phyloP scores from a whole-genome alignment of 2,113 vertebrate species.

The Etia nguti region DNA sequence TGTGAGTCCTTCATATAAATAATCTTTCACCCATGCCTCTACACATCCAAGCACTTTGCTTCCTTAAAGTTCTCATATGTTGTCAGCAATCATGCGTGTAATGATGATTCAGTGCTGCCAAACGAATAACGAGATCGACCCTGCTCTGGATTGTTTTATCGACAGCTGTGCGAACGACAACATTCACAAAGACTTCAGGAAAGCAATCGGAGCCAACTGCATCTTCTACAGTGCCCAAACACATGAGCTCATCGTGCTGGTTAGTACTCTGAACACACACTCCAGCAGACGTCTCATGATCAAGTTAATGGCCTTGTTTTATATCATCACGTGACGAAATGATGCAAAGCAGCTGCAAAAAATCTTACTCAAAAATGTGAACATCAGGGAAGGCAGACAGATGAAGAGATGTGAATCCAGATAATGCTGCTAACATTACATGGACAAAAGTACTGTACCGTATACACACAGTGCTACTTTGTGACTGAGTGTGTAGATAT shows the following conservation, averaged over 20 bases:
- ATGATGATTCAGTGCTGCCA: neutral
- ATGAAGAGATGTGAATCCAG: neutral
- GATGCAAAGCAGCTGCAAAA: neutral
- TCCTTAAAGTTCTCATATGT: neutral
- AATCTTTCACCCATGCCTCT: neutral
- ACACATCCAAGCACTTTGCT: neutral
- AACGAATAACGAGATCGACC: neutral
- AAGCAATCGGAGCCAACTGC: constrained; percentile 86
- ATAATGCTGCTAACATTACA: neutral
- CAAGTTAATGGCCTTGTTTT: neutral
- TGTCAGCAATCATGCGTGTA: neutral
- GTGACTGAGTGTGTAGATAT: accelerated
- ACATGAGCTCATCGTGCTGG: constrained; percentile 85
- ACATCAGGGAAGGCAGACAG: neutral
- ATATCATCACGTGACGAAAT: neutral
- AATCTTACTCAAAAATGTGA: neutral
- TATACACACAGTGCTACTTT: neutral
- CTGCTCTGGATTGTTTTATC: constrained; percentile 1
- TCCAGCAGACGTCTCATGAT: neutral
- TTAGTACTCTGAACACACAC: constrained; percentile 58
- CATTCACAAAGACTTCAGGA: constrained; percentile 91
- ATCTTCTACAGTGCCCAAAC: constrained; percentile 81
- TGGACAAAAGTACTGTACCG: neutral
- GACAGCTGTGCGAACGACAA: constrained; percentile 83
- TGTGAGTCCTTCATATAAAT: constrained; percentile 69